Percentiles rank a stretch among this genome's conserved stretches.
phyloP scores from a whole-genome alignment of 2,888 invertebrate species.

The Eupithecia exiguata region DNA sequence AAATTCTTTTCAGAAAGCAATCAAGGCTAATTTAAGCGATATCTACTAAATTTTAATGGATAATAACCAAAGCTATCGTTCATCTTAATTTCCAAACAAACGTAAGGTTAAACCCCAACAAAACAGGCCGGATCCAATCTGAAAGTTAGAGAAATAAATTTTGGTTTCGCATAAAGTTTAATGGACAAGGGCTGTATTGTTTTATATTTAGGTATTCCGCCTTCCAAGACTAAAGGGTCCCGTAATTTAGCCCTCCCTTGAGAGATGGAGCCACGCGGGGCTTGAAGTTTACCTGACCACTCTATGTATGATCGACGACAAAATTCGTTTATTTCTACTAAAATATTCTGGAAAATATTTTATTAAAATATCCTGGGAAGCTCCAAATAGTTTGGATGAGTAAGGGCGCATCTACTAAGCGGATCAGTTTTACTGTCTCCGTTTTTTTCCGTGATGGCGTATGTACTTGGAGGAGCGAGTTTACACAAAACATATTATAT shows the following conservation, averaged over 20 bases:
- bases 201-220: constrained; percentile 64
- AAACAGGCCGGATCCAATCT: constrained; percentile 54
- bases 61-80: constrained; percentile 9
- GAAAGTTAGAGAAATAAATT: constrained; percentile 58
- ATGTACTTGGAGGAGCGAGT: too few species aligned
- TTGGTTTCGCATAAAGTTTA: constrained; percentile 61
- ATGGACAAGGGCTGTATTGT: constrained; percentile 63
- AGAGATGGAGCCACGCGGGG: constrained; percentile 52
- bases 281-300: constrained; percentile 55
- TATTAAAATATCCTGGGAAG: neutral
- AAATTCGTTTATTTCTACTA: neutral
- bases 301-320: constrained; percentile 40
- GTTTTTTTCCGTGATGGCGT: too few species aligned
- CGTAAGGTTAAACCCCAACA: constrained; percentile 45
- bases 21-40: constrained; percentile 5
- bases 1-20: neutral
- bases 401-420: neutral
- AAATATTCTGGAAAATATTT: neutral
- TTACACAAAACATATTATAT: too few species aligned
- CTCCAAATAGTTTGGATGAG: neutral
- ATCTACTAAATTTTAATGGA: neutral
- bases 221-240: constrained; percentile 60
- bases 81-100: constrained; percentile 28
- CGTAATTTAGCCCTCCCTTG: constrained; percentile 60
- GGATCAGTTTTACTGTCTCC: too few species aligned